Base-by-base conservation (phyloP, 2,888 invertebrate genomes). In the Melanostoma mellinum region DNA sequence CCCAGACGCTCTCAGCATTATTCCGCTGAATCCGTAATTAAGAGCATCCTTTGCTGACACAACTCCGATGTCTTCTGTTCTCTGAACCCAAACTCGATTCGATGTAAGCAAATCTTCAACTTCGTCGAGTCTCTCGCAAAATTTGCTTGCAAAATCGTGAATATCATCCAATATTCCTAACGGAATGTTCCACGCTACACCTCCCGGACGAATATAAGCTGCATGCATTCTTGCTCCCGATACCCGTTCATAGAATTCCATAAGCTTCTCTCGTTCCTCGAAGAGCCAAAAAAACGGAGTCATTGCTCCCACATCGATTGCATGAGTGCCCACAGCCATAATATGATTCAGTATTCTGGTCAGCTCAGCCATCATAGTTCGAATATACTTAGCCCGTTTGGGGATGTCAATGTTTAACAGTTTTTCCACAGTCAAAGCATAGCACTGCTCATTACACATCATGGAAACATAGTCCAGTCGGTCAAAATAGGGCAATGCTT, bases 241-340 rank as follows among this genome's bases (percentile, higher is more conserved):
- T 0, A 97, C 99, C 81, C 99, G 93, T 90, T 99, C 99, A 89
- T 99, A 99, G 91, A 99, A 99, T 92, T 99, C 99, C 97, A 99
- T 98, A 92, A 99, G 93, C 92, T 99, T 99, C 92, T 99, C 99
- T 87, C 99, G 93, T 90, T 99, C 99, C 91, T 99, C 99, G 90
- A 99, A 99, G 65, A 99, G 93, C 99, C 99, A 99, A 93, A 99
- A 99, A 92, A 99, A 98, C 0, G 99, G 99, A 0, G 99, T 99
- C 78, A 99, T 92, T 2, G 99, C 99, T 33, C 99, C 99, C 32
- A 99, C 93, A 92, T 99, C 99, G 75, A 99, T 92, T 0, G 98
- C 98, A 90, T 99, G 99, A 0, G 98, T 97, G 6, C 98, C 98
- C 50, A 99, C 93, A 48, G 97, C 98, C 99, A 99, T 98, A 61